Conservation (phyloP, 2,113 vertebrate species). For the Thalassoma bifasciatum region DNA sequence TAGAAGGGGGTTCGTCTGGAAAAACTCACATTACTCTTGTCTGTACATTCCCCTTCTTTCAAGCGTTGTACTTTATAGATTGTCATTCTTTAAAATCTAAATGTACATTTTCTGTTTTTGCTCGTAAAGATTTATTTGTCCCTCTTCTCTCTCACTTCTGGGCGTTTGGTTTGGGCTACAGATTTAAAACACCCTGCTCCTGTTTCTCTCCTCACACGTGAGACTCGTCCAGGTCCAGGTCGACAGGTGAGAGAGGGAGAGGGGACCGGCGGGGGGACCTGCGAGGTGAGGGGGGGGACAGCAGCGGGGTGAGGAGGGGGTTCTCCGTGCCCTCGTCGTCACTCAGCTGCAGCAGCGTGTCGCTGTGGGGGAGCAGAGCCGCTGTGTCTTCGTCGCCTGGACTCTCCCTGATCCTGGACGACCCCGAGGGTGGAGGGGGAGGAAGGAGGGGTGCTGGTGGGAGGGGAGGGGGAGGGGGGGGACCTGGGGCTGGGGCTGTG, state of each 20-base stretch:
- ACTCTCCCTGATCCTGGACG: constrained; percentile 83
- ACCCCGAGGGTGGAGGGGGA: constrained; percentile 34
- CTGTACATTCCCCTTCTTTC: constrained; percentile 1
- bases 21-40: constrained; percentile 1
- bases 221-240: constrained; percentile 92
- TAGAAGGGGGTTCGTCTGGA: too few relatives aligned
- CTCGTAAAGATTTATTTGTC: too few relatives aligned
- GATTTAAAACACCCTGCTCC: constrained; percentile 9
- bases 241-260: constrained; percentile 82
- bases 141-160: too few relatives aligned
- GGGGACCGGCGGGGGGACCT: constrained; percentile 50
- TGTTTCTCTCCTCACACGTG: constrained; percentile 84
- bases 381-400: constrained; percentile 92
- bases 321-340: constrained; percentile 91
- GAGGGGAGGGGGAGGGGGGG: constrained; percentile 67
- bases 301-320: constrained; percentile 86
- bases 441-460: constrained; percentile 32
- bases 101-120: not conserved
- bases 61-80: too few relatives aligned
- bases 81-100: constrained; percentile 1
- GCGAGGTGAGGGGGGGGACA: constrained; percentile 69
- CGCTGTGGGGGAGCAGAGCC: constrained; percentile 86
- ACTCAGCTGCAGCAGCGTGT: constrained; percentile 86
- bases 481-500: constrained; percentile 61
- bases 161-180: constrained; percentile 14